Evolutionary conservation across 92 coral and sea anemone genomes (phyloP), one percentile per base, ranked within the genome.

Genomic region (Porites evermanni): DNA sequence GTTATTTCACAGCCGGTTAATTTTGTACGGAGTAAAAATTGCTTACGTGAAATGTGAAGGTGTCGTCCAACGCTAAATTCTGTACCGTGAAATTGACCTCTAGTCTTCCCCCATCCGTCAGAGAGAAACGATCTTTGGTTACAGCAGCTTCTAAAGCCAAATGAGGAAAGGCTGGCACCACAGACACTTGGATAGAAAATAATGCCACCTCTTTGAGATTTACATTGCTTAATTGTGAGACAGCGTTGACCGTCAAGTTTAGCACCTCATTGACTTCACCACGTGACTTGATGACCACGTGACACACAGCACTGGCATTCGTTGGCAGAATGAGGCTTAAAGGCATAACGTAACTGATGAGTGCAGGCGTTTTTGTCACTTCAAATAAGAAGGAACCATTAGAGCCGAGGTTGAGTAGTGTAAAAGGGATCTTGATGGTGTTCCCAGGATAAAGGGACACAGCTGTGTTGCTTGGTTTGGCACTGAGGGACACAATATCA

Each of bases 381-480:
- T 70, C 64, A 63, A 88, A 83, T 50, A n/a, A 50, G 24, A 83
- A 88, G 38, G 71, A 70, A 20, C 79, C 87, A 38, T 54, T 73
- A 63, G 91, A 60, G 8, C 91, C 91, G 38, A 69, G 74, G 54
- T 88, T 88, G 64, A 75, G 70, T 47, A 88, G 82, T 17, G 85
- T 83, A 61, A 88, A 88, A 18, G 88, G 75, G 0, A 89, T 38
- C 73, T 83, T 89, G 44, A 72, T 63, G 51, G 75, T 84, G 4
- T 84, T 74, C 1, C 85, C 85, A 38, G 18, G 17, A 23, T 64
- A 23, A 20, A 89, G 85, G 67, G 23, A 16, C 72, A 56, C 82
- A 63, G 20, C 75, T 26, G 79, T 70, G 63, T 32, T 70, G 51
- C 58, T 89, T 50, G 77, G 64, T 73, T 78, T 65, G 14, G 77